phyloP scores from a whole-genome alignment of 2,113 vertebrate species.

The Phylloscopus trochilus region DNA sequence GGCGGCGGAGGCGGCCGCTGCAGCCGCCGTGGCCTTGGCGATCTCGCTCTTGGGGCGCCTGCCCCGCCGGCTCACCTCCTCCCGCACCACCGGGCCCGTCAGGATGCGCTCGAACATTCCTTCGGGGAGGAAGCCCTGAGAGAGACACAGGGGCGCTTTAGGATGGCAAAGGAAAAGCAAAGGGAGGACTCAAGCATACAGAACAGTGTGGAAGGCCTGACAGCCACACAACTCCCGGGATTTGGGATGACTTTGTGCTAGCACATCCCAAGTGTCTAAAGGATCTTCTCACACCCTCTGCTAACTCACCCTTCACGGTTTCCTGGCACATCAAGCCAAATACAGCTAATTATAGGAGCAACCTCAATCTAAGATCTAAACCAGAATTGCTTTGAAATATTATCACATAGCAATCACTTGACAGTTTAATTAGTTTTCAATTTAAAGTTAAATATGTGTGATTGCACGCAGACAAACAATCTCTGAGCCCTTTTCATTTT shows the following conservation, averaged over 20 bases:
- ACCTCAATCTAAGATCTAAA: not conserved
- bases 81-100: slow-evolving; percentile 94
- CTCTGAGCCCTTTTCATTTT: not conserved
- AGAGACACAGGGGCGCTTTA: not conserved
- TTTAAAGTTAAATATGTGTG: not conserved
- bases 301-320: not conserved
- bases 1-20: slow-evolving; percentile 56
- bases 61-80: slow-evolving; percentile 93
- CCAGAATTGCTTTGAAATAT: not conserved
- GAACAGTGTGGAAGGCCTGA: rapidly evolving
- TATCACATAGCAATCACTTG: not conserved
- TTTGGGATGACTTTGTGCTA: not conserved
- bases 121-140: slow-evolving; percentile 94
- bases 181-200: rapidly evolving
- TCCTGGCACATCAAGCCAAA: not conserved
- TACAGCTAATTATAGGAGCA: not conserved
- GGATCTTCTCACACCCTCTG: not conserved
- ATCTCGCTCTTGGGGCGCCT: slow-evolving; percentile 93
- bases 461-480: not conserved
- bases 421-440: not conserved
- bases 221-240: not conserved
- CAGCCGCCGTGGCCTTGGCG: slow-evolving; percentile 76
- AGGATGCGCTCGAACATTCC: slow-evolving; percentile 97
- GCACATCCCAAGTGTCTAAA: rapidly evolving
- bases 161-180: not conserved